Percentiles rank a stretch among this genome's conserved stretches.
Evolutionary conservation across 2,113 vertebrate genomes (phyloP).

Genomic region (Coregonus clupeaformis): DNA sequence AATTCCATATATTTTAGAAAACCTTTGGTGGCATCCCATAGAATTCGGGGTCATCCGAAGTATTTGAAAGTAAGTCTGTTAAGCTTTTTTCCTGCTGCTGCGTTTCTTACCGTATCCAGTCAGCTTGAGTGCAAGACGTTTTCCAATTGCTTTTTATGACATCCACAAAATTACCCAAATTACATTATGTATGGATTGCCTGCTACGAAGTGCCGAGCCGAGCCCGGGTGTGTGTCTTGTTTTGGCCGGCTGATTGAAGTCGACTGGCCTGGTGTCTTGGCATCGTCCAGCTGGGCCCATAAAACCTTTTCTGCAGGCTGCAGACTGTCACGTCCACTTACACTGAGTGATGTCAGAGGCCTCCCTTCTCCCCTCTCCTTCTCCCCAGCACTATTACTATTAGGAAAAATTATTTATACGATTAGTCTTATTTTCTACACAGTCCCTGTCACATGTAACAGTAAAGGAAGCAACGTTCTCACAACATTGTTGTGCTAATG

Average conservation of each 20-base stretch:
- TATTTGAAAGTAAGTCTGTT: no score
- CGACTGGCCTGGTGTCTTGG: not conserved
- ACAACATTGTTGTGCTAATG: not conserved
- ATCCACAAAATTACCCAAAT: conserved; percentile 14
- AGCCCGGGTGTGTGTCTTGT: not conserved
- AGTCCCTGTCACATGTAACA: not conserved
- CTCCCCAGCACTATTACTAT: not conserved
- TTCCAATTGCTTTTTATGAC: not conserved
- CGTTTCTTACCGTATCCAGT: not conserved
- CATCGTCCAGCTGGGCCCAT: not conserved
- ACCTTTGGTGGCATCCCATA: no score
- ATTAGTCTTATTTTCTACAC: not conserved
- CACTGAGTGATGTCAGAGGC: not conserved
- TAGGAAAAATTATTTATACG: not conserved
- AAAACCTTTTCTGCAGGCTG: not conserved
- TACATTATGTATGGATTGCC: not conserved
- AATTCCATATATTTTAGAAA: no score
- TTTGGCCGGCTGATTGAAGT: not conserved
- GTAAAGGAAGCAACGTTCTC: not conserved
- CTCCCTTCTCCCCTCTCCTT: not conserved
- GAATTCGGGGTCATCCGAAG: no score
- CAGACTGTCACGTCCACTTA: not conserved
- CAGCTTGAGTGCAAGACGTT: not conserved
- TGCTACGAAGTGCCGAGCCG: not conserved
- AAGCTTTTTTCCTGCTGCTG: not conserved